Conservation (phyloP, 2,797 vertebrate genomes). For the Callimico goeldii region DNA sequence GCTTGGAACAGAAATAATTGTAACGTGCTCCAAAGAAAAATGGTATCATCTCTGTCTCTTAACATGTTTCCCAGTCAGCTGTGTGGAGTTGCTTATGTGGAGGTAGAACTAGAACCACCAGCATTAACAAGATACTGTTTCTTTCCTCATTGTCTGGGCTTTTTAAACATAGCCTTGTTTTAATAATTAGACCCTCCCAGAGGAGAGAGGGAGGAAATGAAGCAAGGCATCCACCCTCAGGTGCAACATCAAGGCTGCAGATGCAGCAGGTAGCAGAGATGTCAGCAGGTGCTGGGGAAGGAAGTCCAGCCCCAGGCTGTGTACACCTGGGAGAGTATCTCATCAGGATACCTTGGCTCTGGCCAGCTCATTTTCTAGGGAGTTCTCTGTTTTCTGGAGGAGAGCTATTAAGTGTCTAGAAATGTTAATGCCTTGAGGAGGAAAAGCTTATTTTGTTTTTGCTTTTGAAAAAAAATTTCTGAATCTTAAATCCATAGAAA, state of each 20-base stretch:
- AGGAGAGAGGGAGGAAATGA: not conserved
- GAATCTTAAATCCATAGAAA: not conserved
- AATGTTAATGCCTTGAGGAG: not conserved
- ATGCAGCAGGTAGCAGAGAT: not conserved
- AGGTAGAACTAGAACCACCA: not conserved
- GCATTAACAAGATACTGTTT: not conserved
- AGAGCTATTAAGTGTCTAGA: not conserved
- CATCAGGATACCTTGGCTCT: not conserved
- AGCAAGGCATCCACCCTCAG: not conserved
- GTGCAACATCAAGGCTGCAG: no score
- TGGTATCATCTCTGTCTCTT: not conserved
- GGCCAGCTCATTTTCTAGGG: not conserved
- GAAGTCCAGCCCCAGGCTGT: no score
- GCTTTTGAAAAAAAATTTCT: not conserved
- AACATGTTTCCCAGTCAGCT: not conserved
- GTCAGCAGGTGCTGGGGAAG: not conserved
- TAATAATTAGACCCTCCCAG: not conserved
- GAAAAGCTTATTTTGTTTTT: conserved; percentile 1
- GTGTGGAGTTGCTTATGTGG: not conserved
- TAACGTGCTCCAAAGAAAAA: not conserved
- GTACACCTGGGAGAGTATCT: not conserved
- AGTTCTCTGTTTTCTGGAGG: not conserved
- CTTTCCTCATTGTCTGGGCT: not conserved
- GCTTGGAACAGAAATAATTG: not conserved
- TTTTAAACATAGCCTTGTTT: not conserved